These are phyloP conservation scores for Mantis religiosa DNA, from an alignment of 2,888 invertebrate genomes.

Conservation along the genomic window DNA sequence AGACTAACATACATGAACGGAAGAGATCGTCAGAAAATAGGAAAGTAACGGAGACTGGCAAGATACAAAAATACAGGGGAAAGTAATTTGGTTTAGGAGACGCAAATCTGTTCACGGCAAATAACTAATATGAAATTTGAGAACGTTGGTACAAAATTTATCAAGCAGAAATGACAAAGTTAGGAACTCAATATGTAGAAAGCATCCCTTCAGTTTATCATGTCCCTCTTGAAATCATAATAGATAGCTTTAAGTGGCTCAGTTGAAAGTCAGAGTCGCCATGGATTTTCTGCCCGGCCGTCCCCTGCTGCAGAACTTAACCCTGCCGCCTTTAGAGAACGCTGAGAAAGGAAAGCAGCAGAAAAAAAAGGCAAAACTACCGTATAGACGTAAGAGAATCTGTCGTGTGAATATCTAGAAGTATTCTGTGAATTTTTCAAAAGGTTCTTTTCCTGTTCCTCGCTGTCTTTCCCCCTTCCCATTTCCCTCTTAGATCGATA, in stretches of 20 bases:
- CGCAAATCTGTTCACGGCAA: too few relatives aligned
- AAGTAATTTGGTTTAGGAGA: too few relatives aligned
- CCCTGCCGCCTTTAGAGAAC: background rate
- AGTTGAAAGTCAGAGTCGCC: background rate
- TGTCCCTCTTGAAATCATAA: background rate
- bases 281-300: slow-evolving; percentile 16
- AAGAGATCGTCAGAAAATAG: too few relatives aligned
- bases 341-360: background rate
- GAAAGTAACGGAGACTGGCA: too few relatives aligned
- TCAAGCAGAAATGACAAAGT: too few relatives aligned
- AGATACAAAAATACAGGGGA: too few relatives aligned
- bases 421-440: background rate
- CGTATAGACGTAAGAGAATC: background rate
- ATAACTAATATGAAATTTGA: too few relatives aligned
- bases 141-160: too few relatives aligned
- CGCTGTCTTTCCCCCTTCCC: background rate
- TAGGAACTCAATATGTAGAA: too few relatives aligned
- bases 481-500: background rate
- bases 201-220: background rate
- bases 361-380: background rate
- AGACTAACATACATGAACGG: too few relatives aligned
- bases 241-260: background rate
- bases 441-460: background rate
- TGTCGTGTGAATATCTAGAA: background rate
- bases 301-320: background rate